These are phyloP conservation scores for Liopterus haemorrhoidalis DNA, from an alignment of 2,888 invertebrate species.

Conservation along the genomic window DNA sequence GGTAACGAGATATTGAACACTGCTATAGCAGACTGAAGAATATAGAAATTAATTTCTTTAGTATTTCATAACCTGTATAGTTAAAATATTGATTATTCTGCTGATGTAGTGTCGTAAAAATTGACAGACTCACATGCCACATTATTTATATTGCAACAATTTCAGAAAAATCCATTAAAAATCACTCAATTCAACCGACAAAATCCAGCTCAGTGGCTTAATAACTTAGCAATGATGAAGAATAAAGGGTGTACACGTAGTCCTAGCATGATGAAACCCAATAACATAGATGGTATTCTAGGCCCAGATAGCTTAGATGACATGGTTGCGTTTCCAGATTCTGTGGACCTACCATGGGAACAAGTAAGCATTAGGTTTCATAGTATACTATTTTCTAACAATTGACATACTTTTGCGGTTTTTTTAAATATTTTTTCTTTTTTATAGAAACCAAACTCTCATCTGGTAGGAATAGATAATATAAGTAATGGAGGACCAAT, in stretches of 20 bases:
- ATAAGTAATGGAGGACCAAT: slow-evolving; percentile 41
- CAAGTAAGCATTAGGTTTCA: slow-evolving; percentile 43
- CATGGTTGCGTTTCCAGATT: slow-evolving; percentile 42
- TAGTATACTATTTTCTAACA: too few relatives aligned
- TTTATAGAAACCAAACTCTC: slow-evolving; percentile 9
- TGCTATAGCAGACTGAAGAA: too few relatives aligned
- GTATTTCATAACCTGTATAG: too few relatives aligned
- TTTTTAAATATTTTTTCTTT: too few relatives aligned
- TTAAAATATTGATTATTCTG: too few relatives aligned
- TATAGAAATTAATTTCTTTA: too few relatives aligned
- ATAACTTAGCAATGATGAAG: slow-evolving; percentile 70
- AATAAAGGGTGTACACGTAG: slow-evolving; percentile 59
- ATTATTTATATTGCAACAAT: too few relatives aligned
- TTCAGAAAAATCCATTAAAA: slow-evolving; percentile 79
- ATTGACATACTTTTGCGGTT: too few relatives aligned
- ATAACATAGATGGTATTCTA: slow-evolving; percentile 43
- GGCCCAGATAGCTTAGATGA: slow-evolving; percentile 46
- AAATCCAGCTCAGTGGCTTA: slow-evolving; percentile 75
- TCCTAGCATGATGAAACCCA: slow-evolving; percentile 40
- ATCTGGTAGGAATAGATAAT: slow-evolving; percentile 39
- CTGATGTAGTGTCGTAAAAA: too few relatives aligned
- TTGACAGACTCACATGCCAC: too few relatives aligned
- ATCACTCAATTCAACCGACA: slow-evolving; percentile 80
- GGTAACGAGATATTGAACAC: too few relatives aligned
- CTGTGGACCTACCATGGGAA: slow-evolving; percentile 51